Evolutionary conservation across 2,888 invertebrate genomes (phyloP).

Genomic region (Xestobium rufovillosum): DNA sequence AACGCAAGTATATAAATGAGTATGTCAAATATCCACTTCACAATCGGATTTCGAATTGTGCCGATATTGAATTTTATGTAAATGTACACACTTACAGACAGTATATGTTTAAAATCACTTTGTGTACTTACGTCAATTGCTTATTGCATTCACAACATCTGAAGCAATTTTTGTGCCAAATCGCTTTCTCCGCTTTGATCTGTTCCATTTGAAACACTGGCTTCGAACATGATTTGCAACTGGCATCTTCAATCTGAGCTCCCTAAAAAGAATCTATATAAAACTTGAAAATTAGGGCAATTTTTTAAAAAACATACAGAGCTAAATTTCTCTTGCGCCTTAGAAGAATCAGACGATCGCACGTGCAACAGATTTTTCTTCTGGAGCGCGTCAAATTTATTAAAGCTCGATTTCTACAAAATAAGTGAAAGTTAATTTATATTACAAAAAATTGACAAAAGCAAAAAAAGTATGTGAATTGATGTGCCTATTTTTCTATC

Average conservation of each 20-base stretch:
- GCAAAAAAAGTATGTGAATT: too few species aligned
- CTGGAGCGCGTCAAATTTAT: constrained; percentile 64
- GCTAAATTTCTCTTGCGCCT: constrained; percentile 61
- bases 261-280: constrained; percentile 36
- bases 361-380: constrained; percentile 61
- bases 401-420: constrained; percentile 67
- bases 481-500: too few species aligned
- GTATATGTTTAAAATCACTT: too few species aligned
- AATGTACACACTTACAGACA: too few species aligned
- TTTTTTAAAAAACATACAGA: constrained; percentile 50
- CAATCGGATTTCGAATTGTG: too few species aligned
- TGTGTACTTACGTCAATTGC: constrained; percentile 74
- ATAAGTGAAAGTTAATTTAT: constrained; percentile 24
- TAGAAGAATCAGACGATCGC: constrained; percentile 58
- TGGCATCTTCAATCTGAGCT: constrained; percentile 46
- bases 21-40: too few species aligned
- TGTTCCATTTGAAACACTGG: constrained; percentile 96
- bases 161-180: constrained; percentile 95
- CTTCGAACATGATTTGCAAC: constrained; percentile 76
- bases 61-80: too few species aligned
- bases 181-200: constrained; percentile 80
- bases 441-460: too few species aligned
- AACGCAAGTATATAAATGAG: too few species aligned
- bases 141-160: constrained; percentile 88
- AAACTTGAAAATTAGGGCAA: not conserved